Base-by-base conservation (phyloP, 2,113 vertebrate genomes). In the Meles meles region DNA sequence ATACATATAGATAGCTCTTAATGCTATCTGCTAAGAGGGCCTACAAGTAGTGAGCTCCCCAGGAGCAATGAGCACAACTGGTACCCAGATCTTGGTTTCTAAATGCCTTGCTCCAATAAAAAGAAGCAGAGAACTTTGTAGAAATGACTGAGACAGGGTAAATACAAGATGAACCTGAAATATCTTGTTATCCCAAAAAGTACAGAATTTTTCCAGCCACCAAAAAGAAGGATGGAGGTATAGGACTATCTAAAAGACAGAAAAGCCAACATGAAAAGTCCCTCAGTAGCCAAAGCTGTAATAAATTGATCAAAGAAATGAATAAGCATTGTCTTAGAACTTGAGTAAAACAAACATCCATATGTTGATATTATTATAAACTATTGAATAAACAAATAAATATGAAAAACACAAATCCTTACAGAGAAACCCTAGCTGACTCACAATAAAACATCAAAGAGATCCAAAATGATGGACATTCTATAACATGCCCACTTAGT, bases 351-450 rank as follows among this genome's bases (percentile, higher is more conserved):
- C 79, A 67, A 87, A 25, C 4, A 18, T 25, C 9, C 25, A 13
- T 23, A 77, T 17, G 25, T 76, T 49, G 0, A 37, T 25, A 13
- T 65, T 31, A 3, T 34, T 55, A 37, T 23, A 69, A 20, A 63
- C 31, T 18, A 74, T 65, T 65, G 52, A 76, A 67, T 47, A 47
- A 83, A 34, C 18, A 67, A 37, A 79, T 31, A 31, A 55, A 92
- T 49, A 25, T 21, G 20, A 2, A 37, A 69, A 83, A 59, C 14
- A 55, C 3, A 74, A 13, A 3, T 27, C 31, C 63, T 74, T 10
- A 37, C 6, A 27, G 21, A 72, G 61, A 80, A 87, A 25, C 39
- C 1, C 1, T 1, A 23, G 0, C 55, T 1, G 0, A 44, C 12
- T 15, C 7, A 18, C 31, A 31, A n/a, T 23, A 65, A 65, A 71